A percentile compares a stretch with the other conserved stretches of the same genome.
Conservation (phyloP, 2,797 vertebrate genomes). For the Hypotaenidia philippensis region DNA sequence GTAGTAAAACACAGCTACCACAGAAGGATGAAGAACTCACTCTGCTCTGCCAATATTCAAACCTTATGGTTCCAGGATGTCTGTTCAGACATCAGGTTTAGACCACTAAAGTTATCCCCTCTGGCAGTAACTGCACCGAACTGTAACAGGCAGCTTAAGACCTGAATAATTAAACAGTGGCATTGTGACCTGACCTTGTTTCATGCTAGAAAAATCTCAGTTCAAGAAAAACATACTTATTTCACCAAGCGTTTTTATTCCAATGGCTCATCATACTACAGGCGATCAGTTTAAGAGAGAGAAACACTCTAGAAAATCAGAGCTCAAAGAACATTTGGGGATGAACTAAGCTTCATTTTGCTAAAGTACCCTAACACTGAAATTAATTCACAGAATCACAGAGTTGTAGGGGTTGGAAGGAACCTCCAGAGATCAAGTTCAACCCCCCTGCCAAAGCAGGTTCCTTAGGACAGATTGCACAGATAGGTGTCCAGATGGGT, state of each 20-base stretch:
- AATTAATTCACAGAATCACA: not conserved
- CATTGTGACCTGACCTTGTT: not conserved
- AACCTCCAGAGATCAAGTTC: no score
- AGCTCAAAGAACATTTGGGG: not conserved
- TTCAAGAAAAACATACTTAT: conserved; percentile 31
- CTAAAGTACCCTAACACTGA: not conserved
- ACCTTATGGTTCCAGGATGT: conserved; percentile 30
- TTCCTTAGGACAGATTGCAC: no score
- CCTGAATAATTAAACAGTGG: conserved; percentile 47
- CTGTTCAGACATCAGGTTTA: conserved; percentile 28
- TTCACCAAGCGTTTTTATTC: not conserved
- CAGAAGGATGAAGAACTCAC: conserved; percentile 11
- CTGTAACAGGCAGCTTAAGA: conserved; percentile 56
- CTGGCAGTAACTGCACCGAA: not conserved
- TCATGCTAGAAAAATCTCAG: conserved; percentile 43
- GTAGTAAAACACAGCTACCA: not conserved
- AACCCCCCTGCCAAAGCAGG: no score
- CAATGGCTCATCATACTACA: not conserved
- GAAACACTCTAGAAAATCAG: not conserved
- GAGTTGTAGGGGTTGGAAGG: no score
- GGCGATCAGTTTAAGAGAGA: not conserved
- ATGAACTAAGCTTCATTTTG: not conserved
- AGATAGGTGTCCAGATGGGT: no score
- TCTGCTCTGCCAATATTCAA: conserved; percentile 19
- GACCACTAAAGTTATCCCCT: not conserved